phyloP scores from a whole-genome alignment of 2,888 invertebrate species.

The Pharmacophagus antenor region DNA sequence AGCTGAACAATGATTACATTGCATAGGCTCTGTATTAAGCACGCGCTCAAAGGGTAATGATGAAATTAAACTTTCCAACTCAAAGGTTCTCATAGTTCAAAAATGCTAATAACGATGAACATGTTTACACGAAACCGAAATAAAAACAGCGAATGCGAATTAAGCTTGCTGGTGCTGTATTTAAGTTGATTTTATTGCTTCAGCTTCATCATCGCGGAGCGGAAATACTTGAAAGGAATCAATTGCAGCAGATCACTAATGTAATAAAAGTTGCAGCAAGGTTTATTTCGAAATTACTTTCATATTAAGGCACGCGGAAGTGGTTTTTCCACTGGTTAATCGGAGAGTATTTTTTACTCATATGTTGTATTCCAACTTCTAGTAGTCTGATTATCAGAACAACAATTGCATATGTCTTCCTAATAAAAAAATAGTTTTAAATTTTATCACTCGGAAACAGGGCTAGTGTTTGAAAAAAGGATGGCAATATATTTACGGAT shows the following conservation, averaged over 20 bases:
- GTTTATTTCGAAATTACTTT: not conserved
- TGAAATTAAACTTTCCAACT: no score
- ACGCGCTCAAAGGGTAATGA: no score
- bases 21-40: no score
- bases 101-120: no score
- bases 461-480: no score
- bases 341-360: not conserved
- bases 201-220: slow-evolving; percentile 17
- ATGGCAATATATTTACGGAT: no score
- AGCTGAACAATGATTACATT: no score
- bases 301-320: not conserved
- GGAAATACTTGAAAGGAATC: slow-evolving; percentile 19
- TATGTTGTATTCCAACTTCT: no score
- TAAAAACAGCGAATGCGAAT: slow-evolving; percentile 20
- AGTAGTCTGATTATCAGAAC: no score
- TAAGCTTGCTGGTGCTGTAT: slow-evolving; percentile 12
- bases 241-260: slow-evolving; percentile 8
- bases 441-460: no score
- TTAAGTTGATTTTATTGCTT: slow-evolving; percentile 23
- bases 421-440: not conserved
- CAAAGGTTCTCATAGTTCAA: no score
- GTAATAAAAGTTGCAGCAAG: not conserved
- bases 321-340: not conserved
- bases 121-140: slow-evolving; percentile 23
- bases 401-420: no score